phyloP scores from a whole-genome alignment of 2,113 vertebrate genomes.

The Nasalis larvatus region DNA sequence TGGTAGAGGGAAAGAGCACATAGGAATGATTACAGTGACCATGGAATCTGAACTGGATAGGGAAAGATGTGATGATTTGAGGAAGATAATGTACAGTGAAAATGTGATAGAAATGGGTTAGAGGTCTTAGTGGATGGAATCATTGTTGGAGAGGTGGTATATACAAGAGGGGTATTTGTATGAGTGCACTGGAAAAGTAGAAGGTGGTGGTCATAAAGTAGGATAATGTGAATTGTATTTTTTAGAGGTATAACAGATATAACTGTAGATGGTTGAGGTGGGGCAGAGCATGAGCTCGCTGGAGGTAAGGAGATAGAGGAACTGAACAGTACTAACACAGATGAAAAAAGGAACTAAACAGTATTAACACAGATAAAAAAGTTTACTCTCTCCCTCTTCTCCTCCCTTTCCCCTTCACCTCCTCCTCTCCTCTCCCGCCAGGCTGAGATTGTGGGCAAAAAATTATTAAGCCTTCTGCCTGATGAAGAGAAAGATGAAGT shows the following conservation, averaged over 20 bases:
- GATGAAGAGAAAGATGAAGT: slow-evolving; percentile 93
- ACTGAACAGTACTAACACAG: slow-evolving; percentile 42
- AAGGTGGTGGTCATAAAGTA: background rate
- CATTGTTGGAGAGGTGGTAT: background rate
- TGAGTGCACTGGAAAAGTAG: background rate
- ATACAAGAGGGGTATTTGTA: background rate
- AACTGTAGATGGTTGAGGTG: background rate
- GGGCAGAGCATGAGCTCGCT: background rate
- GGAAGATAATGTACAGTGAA: background rate
- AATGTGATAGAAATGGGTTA: background rate
- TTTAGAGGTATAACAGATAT: background rate
- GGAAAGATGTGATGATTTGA: background rate
- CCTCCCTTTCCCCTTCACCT: background rate
- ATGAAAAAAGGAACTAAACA: slow-evolving; percentile 73
- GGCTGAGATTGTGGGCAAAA: slow-evolving; percentile 96
- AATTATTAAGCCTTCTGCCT: slow-evolving; percentile 94
- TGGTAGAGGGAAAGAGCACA: background rate
- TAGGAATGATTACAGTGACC: background rate
- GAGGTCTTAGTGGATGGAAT: background rate
- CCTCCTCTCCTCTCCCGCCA: slow-evolving; percentile 63
- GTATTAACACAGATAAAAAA: background rate
- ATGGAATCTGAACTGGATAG: background rate
- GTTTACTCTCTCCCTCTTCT: background rate
- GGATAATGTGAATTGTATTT: background rate
- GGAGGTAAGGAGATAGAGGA: background rate